Evolutionary conservation across 2,113 vertebrate species (phyloP).

Genomic region (Paradoxurus hermaphroditus): DNA sequence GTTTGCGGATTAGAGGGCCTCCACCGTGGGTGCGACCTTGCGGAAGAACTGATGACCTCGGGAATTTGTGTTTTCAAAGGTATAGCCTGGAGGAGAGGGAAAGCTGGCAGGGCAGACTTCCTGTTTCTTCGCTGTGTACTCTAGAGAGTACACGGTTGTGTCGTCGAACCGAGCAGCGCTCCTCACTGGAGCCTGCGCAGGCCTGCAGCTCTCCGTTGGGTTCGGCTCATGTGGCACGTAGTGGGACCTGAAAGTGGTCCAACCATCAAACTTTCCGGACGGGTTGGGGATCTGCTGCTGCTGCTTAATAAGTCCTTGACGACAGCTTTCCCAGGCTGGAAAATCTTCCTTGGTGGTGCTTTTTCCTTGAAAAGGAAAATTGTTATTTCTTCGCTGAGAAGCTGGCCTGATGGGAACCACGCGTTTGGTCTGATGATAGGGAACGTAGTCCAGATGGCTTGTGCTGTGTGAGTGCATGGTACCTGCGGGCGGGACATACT

Average conservation of each 20-base stretch:
- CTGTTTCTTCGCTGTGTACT: slow-evolving; percentile 83
- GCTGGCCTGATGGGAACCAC: slow-evolving; percentile 79
- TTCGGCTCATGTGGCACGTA: slow-evolving; percentile 81
- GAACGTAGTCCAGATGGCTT: slow-evolving; percentile 80
- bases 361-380: slow-evolving; percentile 84
- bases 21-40: slow-evolving; percentile 66
- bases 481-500: slow-evolving; percentile 80
- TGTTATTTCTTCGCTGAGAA: slow-evolving; percentile 59
- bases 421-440: slow-evolving; percentile 75
- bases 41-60: slow-evolving; percentile 88
- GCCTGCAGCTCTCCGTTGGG: slow-evolving; percentile 84
- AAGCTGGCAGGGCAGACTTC: slow-evolving; percentile 85
- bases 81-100: slow-evolving; percentile 81
- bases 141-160: slow-evolving; percentile 83
- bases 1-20: background rate
- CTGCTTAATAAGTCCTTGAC: slow-evolving; percentile 77
- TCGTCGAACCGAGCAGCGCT: slow-evolving; percentile 78
- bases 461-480: slow-evolving; percentile 85
- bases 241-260: slow-evolving; percentile 89
- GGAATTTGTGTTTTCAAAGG: slow-evolving; percentile 83
- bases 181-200: slow-evolving; percentile 32
- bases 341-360: slow-evolving; percentile 89
- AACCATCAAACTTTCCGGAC: slow-evolving; percentile 84
- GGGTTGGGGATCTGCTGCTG: slow-evolving; percentile 80
- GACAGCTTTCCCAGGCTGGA: slow-evolving; percentile 80